Evolutionary conservation across 2,888 invertebrate species (phyloP).

Genomic region (Pocota personata): DNA sequence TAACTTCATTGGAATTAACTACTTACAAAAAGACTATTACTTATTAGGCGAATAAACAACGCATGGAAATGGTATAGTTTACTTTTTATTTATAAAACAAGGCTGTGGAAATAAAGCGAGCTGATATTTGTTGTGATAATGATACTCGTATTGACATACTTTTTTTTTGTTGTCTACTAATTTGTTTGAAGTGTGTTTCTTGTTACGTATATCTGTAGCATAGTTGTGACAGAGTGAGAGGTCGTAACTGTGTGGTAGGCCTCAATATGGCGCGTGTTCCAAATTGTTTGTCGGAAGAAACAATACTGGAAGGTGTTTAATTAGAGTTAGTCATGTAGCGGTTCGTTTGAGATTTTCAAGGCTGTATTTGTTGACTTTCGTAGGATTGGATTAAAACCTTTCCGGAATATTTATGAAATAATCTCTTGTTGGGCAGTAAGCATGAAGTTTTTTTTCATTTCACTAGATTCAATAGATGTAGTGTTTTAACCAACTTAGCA

Average conservation of each 20-base stretch:
- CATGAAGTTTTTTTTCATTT: too few relatives aligned
- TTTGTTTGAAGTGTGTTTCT: neutral
- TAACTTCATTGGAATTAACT: neutral
- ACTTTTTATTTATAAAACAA: constrained; percentile 14
- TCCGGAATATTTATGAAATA: too few relatives aligned
- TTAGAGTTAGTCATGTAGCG: too few relatives aligned
- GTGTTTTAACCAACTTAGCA: too few relatives aligned
- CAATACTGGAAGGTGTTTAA: too few relatives aligned
- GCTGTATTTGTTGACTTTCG: too few relatives aligned
- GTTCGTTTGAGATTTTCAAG: too few relatives aligned
- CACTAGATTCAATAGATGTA: too few relatives aligned
- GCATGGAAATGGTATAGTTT: neutral
- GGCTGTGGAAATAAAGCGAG: constrained; percentile 30
- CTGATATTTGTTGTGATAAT: constrained; percentile 3
- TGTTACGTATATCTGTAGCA: constrained; percentile 1
- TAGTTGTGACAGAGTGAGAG: neutral
- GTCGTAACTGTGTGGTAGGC: neutral
- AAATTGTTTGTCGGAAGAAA: neutral
- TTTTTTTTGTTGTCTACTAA: neutral
- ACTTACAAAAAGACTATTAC: neutral
- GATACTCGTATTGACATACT: constrained; percentile 26
- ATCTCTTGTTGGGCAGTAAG: too few relatives aligned
- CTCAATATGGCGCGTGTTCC: neutral
- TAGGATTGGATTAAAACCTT: too few relatives aligned
- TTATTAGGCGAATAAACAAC: constrained; percentile 8